phyloP scores from a whole-genome alignment of 2,888 invertebrate species.

The Chymomyza caudatula region DNA sequence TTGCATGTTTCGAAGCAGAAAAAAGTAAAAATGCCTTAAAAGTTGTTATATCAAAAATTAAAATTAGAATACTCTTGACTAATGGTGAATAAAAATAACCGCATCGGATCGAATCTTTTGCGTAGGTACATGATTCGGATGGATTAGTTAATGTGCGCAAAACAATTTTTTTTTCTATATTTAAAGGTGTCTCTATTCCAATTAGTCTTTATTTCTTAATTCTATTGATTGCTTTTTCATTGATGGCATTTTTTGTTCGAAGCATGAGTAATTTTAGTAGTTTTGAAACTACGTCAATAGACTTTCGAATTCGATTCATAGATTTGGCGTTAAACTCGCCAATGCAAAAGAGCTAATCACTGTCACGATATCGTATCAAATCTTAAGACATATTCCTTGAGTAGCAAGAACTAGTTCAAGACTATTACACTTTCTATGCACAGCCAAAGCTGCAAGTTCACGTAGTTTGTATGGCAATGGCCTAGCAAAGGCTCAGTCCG shows the following conservation, averaged over 20 bases:
- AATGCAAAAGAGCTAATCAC: no score
- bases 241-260: neutral
- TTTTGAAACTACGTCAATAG: neutral
- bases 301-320: no score
- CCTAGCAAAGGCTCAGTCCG: no score
- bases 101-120: neutral
- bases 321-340: no score
- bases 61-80: neutral
- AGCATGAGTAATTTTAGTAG: neutral
- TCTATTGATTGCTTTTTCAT: neutral
- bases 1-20: neutral
- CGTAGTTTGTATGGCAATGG: no score
- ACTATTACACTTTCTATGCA: no score
- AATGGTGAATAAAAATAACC: neutral
- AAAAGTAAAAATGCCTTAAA: neutral
- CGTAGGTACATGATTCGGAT: no score
- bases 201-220: neutral
- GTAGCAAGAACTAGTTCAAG: no score
- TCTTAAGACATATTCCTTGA: no score
- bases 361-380: no score
- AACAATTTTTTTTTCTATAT: neutral
- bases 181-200: neutral
- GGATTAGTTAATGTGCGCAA: neutral
- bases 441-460: no score
- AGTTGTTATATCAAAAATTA: neutral